phyloP scores from a whole-genome alignment of 2,888 invertebrate species.

The Pedicia rivosa region DNA sequence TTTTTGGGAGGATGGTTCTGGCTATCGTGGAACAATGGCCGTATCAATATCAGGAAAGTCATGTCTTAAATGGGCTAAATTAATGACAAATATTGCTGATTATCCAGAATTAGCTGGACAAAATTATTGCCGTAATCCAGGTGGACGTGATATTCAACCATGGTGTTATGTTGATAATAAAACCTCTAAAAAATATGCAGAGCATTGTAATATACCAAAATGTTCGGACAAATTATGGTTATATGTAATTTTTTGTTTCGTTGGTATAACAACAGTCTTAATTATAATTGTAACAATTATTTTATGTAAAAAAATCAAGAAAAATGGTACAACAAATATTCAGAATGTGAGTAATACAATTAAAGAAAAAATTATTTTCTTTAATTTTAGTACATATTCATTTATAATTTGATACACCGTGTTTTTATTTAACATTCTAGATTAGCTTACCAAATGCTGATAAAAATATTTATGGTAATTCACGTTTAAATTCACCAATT shows the following conservation, averaged over 20 bases:
- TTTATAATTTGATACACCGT: too few relatives aligned
- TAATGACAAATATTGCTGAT: constrained; percentile 58
- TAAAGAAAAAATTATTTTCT: too few relatives aligned
- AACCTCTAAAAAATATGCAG: constrained; percentile 46
- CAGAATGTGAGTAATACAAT: constrained; percentile 39
- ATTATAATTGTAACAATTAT: constrained; percentile 40
- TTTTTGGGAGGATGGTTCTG: constrained; percentile 71
- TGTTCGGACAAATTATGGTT: constrained; percentile 77
- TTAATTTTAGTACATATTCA: background rate
- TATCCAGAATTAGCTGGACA: constrained; percentile 78
- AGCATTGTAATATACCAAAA: constrained; percentile 73
- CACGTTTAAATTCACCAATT: constrained; percentile 57
- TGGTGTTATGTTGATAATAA: constrained; percentile 76
- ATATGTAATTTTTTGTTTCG: constrained; percentile 53
- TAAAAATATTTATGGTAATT: constrained; percentile 70
- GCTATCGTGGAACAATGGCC: constrained; percentile 69
- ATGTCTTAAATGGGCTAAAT: constrained; percentile 77
- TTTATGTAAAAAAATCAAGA: constrained; percentile 42
- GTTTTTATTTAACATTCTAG: constrained; percentile 13
- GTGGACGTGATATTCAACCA: constrained; percentile 59
- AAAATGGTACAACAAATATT: constrained; percentile 42
- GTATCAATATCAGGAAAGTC: constrained; percentile 51
- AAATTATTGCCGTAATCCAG: constrained; percentile 82
- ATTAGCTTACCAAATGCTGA: constrained; percentile 55
- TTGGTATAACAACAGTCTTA: constrained; percentile 35